Evolutionary conservation across 2,888 invertebrate genomes (phyloP).

Genomic region (Mongoloraphidia duomilia): DNA sequence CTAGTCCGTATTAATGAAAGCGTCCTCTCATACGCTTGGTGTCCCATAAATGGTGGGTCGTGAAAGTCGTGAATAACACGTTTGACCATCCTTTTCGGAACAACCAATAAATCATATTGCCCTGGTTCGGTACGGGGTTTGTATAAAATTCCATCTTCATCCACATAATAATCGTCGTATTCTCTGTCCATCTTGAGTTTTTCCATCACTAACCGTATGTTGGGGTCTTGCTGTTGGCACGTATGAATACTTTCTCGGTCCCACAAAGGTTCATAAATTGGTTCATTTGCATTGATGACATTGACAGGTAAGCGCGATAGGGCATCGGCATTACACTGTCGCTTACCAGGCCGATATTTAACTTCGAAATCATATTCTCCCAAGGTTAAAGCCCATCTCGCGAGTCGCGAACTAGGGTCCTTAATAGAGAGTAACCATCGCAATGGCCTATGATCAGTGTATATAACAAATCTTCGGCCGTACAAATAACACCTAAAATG

Average conservation of each 20-base stretch:
- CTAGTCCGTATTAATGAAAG: neutral
- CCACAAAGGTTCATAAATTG: neutral
- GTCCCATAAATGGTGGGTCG: no score
- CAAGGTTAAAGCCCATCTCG: no score
- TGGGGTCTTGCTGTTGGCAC: neutral
- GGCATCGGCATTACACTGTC: no score
- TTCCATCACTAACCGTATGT: neutral
- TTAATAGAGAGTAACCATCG: slow-evolving; percentile 12
- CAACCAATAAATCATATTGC: no score
- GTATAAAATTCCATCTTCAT: slow-evolving; percentile 1
- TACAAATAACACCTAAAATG: slow-evolving; percentile 16
- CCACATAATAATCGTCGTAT: neutral
- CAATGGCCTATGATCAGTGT: slow-evolving; percentile 17
- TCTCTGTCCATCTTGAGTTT: neutral
- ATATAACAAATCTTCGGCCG: slow-evolving; percentile 15
- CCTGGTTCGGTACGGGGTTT: no score
- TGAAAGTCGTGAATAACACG: no score
- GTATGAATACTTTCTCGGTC: neutral
- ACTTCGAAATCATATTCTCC: slow-evolving; percentile 6
- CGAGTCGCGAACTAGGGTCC: slow-evolving; percentile 12
- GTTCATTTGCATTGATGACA: neutral
- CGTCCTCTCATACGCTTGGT: neutral
- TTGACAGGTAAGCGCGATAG: no score
- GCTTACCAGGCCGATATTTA: slow-evolving; percentile 3
- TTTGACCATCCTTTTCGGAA: no score